Percentiles rank a stretch among this genome's conserved stretches.
phyloP scores from a whole-genome alignment of 1,140 invertebrate species.

The Leptopilina clavipes region DNA sequence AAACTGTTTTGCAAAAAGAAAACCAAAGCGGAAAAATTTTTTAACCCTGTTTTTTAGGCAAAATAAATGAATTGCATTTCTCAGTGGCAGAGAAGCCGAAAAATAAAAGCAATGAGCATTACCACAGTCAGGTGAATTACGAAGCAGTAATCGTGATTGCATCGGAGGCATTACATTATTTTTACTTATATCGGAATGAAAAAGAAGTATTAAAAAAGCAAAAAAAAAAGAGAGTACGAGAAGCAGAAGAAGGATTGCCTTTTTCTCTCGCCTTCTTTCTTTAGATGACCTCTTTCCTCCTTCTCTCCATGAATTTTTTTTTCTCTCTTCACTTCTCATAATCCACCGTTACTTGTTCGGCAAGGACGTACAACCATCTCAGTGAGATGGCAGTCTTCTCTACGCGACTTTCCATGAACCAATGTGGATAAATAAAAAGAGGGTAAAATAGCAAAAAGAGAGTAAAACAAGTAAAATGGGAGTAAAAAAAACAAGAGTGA shows the following conservation, averaged over 20 bases:
- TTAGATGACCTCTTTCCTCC: slow-evolving; percentile 50
- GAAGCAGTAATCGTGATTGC: slow-evolving; percentile 23
- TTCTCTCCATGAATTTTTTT: not conserved
- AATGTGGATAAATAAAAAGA: not conserved
- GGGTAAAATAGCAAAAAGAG: not conserved
- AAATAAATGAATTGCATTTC: not conserved
- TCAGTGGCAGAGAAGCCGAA: not conserved
- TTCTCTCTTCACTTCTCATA: slow-evolving; percentile 33
- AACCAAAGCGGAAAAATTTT: not conserved
- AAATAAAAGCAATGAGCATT: not conserved
- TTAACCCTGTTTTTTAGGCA: not conserved
- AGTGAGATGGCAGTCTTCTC: slow-evolving; percentile 1
- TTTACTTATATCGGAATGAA: not conserved
- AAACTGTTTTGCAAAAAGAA: not conserved
- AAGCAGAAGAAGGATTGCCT: slow-evolving; percentile 56
- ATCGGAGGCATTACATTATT: not conserved
- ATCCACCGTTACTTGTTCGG: not conserved
- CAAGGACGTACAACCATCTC: not conserved
- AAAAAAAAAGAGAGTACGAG: slow-evolving; percentile 28
- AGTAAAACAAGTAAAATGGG: not conserved
- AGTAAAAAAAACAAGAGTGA: not conserved
- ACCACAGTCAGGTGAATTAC: not conserved
- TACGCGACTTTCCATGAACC: not conserved
- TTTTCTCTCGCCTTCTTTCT: slow-evolving; percentile 47
- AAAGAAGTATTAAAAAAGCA: not conserved